Evolutionary conservation across 2,888 invertebrate genomes (phyloP).

Genomic region (Dolomedes plantarius): DNA sequence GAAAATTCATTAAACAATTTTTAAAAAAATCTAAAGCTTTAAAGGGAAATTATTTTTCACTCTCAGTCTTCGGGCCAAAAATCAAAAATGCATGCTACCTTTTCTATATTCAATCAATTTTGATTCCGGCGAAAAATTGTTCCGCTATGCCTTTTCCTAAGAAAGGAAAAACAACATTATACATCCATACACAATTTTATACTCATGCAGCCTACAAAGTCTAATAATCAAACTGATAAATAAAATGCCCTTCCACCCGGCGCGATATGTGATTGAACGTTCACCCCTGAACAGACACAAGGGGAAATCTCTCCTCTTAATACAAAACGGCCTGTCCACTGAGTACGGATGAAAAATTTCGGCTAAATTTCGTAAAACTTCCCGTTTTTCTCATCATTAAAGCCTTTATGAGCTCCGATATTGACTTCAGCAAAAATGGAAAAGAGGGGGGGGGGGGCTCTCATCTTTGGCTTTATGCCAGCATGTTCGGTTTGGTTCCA

Average conservation of each 20-base stretch:
- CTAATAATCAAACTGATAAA: no score
- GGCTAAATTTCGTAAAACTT: slow-evolving; percentile 59
- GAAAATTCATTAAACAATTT: no score
- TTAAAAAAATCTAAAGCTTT: no score
- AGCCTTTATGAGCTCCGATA: slow-evolving; percentile 63
- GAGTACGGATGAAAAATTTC: slow-evolving; percentile 49
- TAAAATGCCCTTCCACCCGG: neutral
- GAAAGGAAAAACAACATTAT: no score
- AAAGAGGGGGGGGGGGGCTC: neutral
- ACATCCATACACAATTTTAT: no score
- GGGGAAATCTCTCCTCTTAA: slow-evolving; percentile 37
- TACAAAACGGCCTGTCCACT: slow-evolving; percentile 35
- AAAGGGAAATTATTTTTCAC: no score
- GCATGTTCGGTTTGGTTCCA: slow-evolving; percentile 21
- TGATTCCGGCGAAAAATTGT: no score
- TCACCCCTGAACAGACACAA: neutral
- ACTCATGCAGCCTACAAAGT: no score
- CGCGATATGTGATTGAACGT: slow-evolving; percentile 48
- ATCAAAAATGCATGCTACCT: no score
- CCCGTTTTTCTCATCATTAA: slow-evolving; percentile 66
- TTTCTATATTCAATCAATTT: no score
- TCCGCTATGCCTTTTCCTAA: no score
- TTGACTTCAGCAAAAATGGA: slow-evolving; percentile 53
- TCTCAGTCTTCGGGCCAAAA: no score
- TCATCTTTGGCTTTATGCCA: slow-evolving; percentile 46